Evolutionary conservation across 2,888 invertebrate genomes (phyloP).

Genomic region (Heteropelma amictum): DNA sequence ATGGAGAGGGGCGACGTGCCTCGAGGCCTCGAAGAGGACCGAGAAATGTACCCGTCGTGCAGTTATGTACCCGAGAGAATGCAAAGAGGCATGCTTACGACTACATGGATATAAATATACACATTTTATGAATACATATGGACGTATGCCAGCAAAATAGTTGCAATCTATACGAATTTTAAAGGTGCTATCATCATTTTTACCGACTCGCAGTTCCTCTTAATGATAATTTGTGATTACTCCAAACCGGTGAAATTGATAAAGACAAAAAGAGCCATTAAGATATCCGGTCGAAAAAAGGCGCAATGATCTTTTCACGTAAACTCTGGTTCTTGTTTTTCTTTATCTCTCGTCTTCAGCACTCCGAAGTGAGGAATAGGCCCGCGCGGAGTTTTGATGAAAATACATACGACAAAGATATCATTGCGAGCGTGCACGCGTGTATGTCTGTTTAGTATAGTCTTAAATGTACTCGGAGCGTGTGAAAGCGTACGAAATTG

Average conservation of each 20-base stretch:
- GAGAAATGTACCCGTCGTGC: conserved; percentile 63
- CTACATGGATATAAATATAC: background rate
- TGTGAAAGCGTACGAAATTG: conserved; percentile 48
- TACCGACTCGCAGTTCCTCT: no score
- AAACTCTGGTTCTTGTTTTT: conserved; percentile 7
- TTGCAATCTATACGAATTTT: background rate
- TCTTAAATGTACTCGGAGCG: conserved; percentile 41
- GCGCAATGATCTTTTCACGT: background rate
- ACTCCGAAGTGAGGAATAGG: no score
- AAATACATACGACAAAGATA: background rate
- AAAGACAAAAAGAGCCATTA: no score
- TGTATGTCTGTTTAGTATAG: conserved; percentile 25
- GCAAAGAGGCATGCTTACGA: conserved; percentile 54
- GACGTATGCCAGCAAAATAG: background rate
- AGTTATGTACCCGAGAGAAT: conserved; percentile 61
- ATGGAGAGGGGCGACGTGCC: conserved; percentile 63
- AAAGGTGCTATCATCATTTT: background rate
- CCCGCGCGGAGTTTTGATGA: no score
- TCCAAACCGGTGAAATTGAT: no score
- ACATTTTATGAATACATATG: background rate
- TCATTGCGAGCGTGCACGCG: background rate
- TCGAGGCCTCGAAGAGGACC: conserved; percentile 57
- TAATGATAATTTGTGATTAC: no score
- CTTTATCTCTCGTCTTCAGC: no score
- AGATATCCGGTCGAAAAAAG: background rate